These are phyloP conservation scores for Serrognathus titanus DNA, from an alignment of 2,888 invertebrate species.

Conservation along the genomic window DNA sequence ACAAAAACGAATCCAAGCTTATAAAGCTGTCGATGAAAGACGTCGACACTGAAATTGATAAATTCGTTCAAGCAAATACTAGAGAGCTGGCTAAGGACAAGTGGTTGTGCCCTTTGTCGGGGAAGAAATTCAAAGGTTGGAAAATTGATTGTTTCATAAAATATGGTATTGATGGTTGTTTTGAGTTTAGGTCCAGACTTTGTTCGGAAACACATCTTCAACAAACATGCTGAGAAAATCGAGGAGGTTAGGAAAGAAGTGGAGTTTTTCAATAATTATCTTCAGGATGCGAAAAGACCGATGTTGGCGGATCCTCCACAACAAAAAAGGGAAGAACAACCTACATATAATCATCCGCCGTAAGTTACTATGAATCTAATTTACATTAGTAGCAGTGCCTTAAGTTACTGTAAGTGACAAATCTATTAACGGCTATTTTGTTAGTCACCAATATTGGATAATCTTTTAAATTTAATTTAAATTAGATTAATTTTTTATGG, in stretches of 20 bases:
- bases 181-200: constrained; percentile 78
- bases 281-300: constrained; percentile 90
- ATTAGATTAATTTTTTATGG: constrained; percentile 19
- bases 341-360: constrained; percentile 48
- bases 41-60: constrained; percentile 76
- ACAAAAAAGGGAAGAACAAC: constrained; percentile 50
- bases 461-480: neutral
- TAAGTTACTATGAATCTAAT: constrained; percentile 31
- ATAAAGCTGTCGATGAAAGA: constrained; percentile 48
- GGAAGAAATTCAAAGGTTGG: constrained; percentile 96
- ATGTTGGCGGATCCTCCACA: constrained; percentile 80
- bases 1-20: constrained; percentile 53
- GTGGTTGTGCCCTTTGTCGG: constrained; percentile 97
- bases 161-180: neutral
- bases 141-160: constrained; percentile 4
- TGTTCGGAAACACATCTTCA: constrained; percentile 96
- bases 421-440: too few species aligned
- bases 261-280: constrained; percentile 95
- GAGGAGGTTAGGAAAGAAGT: constrained; percentile 97
- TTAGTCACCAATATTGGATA: too few species aligned
- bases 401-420: too few species aligned
- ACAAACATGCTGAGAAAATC: constrained; percentile 95
- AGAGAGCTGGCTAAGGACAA: constrained; percentile 97
- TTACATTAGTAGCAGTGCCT: too few species aligned
- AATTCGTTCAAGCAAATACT: constrained; percentile 93